Base-by-base conservation (phyloP, 64 coral and sea anemone species). In the Astreopora myriophthalma region DNA sequence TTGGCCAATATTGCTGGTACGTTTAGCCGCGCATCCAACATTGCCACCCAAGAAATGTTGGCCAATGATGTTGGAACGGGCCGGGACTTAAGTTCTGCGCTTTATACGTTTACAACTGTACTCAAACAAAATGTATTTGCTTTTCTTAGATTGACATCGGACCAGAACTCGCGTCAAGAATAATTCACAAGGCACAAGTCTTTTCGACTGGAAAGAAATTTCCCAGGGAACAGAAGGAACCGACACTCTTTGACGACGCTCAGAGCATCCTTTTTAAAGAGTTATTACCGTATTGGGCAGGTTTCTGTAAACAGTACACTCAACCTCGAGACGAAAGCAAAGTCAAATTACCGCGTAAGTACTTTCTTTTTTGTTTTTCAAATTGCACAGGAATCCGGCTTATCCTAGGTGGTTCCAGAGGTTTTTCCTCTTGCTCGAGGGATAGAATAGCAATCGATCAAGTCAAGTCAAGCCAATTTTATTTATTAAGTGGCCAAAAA, bases 241-340 rank as follows among this genome's bases (percentile, higher is more conserved):
- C 94, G 14, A 79, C 42, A 14, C 25, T 99, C 0, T 99, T 99
- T 68, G 97, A 99, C 30, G 97, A 99, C 35, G 94, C 97, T 3
- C 97, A 99, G 40, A 94, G 68, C 40, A 91, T 99, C 14, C 72
- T 96, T 13, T 95, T 94, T 69, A 99, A 99, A 86, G 97, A 99
- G 30, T 33, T 99, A 76, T 60, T 99, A n/a, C 93, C 96, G 7
- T 98, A 92, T 29, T 98, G 96, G 96, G 96, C 96, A 4, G 96
- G 96, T 1, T 98, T 98, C 70, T 93, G 85, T 40, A 95, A 95
- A 66, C 93, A 92, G 19, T 95, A 98, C 48, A 89, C 80, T 14
- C 77, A 87, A 23, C 94, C 90, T 19, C 72, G 46, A 65, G 86
- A 93, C 46, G 89, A 93, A 69, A 75, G 55, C 14, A 90, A 44